Base-by-base conservation (phyloP, 2,113 vertebrate species). In the Nerophis lumbriciformis region DNA sequence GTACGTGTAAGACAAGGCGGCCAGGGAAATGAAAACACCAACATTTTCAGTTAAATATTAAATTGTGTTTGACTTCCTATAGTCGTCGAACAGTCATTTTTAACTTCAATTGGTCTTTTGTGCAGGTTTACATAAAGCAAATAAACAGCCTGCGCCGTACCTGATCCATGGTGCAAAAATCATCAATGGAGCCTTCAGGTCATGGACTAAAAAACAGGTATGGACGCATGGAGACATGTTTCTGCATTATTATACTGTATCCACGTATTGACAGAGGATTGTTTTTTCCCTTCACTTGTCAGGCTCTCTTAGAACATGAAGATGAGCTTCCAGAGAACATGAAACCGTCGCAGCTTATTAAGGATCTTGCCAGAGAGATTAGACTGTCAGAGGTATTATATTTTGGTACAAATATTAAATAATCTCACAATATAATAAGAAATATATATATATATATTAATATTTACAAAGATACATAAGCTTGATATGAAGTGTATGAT, bases 151-250 rank as follows among this genome's bases (percentile, higher is more conserved):
- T 74, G 89, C 93, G 48, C 84, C 92, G 38, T 95, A 97, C 80
- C 88, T 99, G 88, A 90, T 99, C 59, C 94, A 97, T 37, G 96
- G 94, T 90, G 97, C 96, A 88, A 98, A 97, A 92, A 94, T 98
- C 83, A 93, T 99, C 78, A 99, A 99, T 35, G 97, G 96, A 87
- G 94, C 96, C 81, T 99, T 99, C 85, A 93, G 96, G 85, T 93
- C 95, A 3, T 99, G 97, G 97, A 99, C 97, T 47, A 99, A 95
- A 83, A 99, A 99, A 83, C 94, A 99, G 93, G 97, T 98, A 87
- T 6, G 28, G 45, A 48, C 15, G 48, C 19, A n/a, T 38, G 16
- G 56, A 39, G 15, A 19, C 35, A 56, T 38, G 15, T 28, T 5
- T 28, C 28, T 28, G 28, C 28, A 28, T 0, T 2, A 2, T 5